phyloP scores from a whole-genome alignment of 2,113 vertebrate genomes.

The Microcebus jonahi region DNA sequence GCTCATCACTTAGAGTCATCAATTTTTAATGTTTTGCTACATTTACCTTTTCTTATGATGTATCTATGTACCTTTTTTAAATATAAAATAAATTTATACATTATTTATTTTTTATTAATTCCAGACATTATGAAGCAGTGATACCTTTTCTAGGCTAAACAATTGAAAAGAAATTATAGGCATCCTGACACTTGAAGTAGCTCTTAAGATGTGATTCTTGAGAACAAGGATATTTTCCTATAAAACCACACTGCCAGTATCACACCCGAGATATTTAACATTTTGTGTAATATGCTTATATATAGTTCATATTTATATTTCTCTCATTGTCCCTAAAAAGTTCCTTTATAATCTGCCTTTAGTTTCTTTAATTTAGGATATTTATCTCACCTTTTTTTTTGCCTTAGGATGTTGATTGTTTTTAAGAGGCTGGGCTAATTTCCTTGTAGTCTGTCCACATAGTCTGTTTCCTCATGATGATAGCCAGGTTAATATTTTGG shows the following conservation, averaged over 20 bases:
- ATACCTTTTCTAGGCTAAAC: background rate
- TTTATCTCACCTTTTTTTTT: background rate
- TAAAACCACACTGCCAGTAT: background rate
- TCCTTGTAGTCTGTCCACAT: background rate
- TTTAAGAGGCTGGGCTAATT: background rate
- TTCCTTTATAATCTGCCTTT: background rate
- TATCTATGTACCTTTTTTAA: no score
- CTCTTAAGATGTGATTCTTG: background rate
- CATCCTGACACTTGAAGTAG: background rate
- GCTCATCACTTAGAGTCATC: background rate
- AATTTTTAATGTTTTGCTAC: background rate
- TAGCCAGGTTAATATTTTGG: slow-evolving; percentile 4
- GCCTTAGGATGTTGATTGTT: background rate
- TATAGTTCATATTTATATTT: background rate
- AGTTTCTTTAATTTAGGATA: background rate
- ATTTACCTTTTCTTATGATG: background rate
- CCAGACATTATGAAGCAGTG: no score
- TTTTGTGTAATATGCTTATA: background rate
- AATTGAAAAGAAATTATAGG: background rate
- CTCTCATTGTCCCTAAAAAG: background rate
- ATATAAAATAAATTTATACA: no score
- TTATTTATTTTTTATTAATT: no score
- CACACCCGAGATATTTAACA: background rate
- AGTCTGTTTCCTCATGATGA: background rate
- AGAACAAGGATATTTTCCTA: background rate